Percentiles rank a stretch among this genome's conserved stretches.
Evolutionary conservation across 2,113 vertebrate species (phyloP).

Genomic region (Ctenodactylus gundi): DNA sequence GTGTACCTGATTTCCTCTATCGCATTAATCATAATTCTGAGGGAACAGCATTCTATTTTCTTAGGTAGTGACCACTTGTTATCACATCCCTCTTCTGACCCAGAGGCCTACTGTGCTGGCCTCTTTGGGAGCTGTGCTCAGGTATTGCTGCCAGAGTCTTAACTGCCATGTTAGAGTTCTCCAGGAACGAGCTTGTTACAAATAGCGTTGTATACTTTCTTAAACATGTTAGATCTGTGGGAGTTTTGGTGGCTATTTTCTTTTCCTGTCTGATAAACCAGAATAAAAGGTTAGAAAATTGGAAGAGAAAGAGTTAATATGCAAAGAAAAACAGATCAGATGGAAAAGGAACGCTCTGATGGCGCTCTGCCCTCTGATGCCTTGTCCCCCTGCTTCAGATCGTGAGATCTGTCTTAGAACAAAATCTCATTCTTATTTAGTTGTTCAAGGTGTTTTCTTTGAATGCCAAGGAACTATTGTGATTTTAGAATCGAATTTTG

Average conservation of each 20-base stretch:
- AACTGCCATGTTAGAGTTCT: not conserved
- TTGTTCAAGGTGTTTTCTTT: not conserved
- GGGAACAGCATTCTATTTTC: not conserved
- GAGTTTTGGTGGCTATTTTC: not conserved
- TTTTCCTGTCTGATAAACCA: not conserved
- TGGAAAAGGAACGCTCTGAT: not conserved
- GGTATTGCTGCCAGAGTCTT: not conserved
- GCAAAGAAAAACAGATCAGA: not conserved
- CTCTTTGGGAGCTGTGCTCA: not conserved
- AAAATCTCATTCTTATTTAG: not conserved
- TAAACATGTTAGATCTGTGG: not conserved
- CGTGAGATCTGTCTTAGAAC: not conserved
- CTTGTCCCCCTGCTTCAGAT: not conserved
- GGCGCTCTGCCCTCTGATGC: not conserved
- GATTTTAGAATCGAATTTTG: not conserved
- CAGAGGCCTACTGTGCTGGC: rapidly evolving
- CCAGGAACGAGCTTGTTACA: not conserved
- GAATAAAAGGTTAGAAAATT: not conserved
- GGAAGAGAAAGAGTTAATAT: not conserved
- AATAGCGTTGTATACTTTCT: not conserved
- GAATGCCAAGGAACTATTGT: not conserved
- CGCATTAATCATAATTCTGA: not conserved
- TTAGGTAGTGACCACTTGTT: not conserved
- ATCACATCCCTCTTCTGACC: rapidly evolving
- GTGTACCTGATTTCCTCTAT: not conserved